Evolutionary conservation across 1,140 invertebrate species (phyloP).

Genomic region (Diploscapter pachys): DNA sequence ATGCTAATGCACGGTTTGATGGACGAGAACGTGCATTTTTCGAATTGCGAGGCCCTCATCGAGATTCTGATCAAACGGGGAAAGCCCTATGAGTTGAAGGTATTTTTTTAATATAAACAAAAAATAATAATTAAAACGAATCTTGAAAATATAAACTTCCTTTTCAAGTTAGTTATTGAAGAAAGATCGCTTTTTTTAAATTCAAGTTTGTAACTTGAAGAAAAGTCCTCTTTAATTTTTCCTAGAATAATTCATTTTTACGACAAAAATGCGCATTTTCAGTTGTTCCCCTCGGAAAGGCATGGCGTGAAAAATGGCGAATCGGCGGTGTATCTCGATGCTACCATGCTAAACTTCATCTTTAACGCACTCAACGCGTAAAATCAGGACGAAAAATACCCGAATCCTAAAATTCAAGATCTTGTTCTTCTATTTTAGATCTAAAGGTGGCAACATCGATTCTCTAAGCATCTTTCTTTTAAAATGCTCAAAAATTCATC

Average conservation of each 20-base stretch:
- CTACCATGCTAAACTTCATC: slow-evolving; percentile 50
- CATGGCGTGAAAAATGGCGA: slow-evolving; percentile 48
- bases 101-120: slow-evolving; percentile 44
- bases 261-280: slow-evolving; percentile 5
- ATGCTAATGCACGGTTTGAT: slow-evolving; percentile 96
- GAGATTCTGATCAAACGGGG: slow-evolving; percentile 82
- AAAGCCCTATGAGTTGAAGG: slow-evolving; percentile 85
- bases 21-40: slow-evolving; percentile 99
- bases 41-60: slow-evolving; percentile 85
- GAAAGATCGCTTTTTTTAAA: not conserved
- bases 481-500: too few species aligned
- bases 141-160: not conserved
- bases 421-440: too few species aligned
- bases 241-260: not conserved
- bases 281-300: slow-evolving; percentile 53
- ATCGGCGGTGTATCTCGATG: slow-evolving; percentile 51
- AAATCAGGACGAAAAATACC: too few species aligned
- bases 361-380: too few species aligned
- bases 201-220: not conserved
- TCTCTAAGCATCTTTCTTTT: too few species aligned
- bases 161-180: not conserved
- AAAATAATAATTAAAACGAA: not conserved
- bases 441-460: too few species aligned
- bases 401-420: too few species aligned
- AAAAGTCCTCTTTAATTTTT: not conserved